Evolutionary conservation across 2,888 invertebrate species (phyloP).

Genomic region (Spodoptera picta): DNA sequence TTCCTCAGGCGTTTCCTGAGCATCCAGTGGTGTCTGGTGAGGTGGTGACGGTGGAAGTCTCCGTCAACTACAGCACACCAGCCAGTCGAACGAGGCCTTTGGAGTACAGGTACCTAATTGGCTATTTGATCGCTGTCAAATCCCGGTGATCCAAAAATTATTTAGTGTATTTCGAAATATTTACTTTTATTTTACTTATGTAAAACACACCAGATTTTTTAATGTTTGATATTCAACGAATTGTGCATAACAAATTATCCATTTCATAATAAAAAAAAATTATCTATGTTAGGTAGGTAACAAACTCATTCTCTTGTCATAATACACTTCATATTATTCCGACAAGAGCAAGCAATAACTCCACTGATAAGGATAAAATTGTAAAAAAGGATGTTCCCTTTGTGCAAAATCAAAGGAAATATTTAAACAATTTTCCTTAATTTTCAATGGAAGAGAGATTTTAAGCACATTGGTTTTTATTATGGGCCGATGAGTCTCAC

Average conservation of each 20-base stretch:
- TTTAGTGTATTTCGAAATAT: too few species aligned
- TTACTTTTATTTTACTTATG: background rate
- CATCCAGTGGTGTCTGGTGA: conserved; percentile 65
- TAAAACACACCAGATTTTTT: background rate
- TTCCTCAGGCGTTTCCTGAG: conserved; percentile 74
- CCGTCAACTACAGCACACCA: conserved; percentile 83
- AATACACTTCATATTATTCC: conserved; percentile 1
- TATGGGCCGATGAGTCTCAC: conserved; percentile 3
- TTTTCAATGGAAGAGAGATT: conserved; percentile 11
- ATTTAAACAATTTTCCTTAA: conserved; percentile 14
- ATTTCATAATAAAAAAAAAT: too few species aligned
- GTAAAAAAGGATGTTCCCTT: conserved; percentile 15
- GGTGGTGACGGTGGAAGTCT: conserved; percentile 70
- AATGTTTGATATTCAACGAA: too few species aligned
- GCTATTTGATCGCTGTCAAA: too few species aligned
- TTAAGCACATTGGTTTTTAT: conserved; percentile 4
- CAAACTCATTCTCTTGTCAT: too few species aligned
- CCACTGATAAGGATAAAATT: conserved; percentile 18
- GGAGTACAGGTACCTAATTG: conserved; percentile 76
- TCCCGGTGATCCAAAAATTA: too few species aligned
- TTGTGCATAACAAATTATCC: too few species aligned
- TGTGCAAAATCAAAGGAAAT: conserved; percentile 20
- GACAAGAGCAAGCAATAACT: conserved; percentile 13
- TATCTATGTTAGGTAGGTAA: too few species aligned
- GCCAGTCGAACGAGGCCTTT: conserved; percentile 71